Evolutionary conservation across 1,140 invertebrate species (phyloP).

Genomic region (Brachystomella parvula): DNA sequence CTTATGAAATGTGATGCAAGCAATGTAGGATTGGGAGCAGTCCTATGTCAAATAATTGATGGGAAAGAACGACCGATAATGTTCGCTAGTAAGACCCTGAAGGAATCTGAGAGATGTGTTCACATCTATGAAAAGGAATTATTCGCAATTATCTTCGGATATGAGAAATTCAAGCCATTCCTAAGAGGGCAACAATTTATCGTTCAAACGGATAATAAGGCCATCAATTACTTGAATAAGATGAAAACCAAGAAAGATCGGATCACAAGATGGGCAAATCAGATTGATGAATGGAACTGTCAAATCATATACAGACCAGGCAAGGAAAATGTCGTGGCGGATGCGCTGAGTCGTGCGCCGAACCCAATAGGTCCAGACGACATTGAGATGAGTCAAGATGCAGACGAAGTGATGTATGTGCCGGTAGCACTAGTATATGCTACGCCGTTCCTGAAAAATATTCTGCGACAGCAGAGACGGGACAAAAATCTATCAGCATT

Average conservation of each 20-base stretch:
- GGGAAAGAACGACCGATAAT: conserved; percentile 38
- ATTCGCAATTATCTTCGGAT: conserved; percentile 45
- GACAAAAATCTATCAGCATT: not conserved
- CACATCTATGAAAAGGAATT: conserved; percentile 1
- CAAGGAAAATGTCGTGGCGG: conserved; percentile 25
- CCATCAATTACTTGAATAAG: conserved; percentile 44
- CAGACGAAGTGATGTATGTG: not conserved
- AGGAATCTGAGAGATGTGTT: conserved; percentile 41
- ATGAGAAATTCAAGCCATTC: conserved; percentile 46
- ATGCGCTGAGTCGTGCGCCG: conserved; percentile 21
- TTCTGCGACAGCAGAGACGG: not conserved
- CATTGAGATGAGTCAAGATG: not conserved
- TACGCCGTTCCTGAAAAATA: no score
- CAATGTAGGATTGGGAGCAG: conserved; percentile 42
- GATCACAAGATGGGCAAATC: conserved; percentile 46
- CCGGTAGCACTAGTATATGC: not conserved
- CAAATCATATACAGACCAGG: conserved; percentile 35
- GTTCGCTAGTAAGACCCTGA: conserved; percentile 44
- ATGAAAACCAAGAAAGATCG: conserved; percentile 43
- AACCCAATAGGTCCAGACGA: not conserved
- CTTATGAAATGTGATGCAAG: conserved; percentile 46
- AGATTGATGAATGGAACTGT: conserved; percentile 43
- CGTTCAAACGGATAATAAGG: conserved; percentile 48
- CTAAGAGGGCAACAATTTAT: conserved; percentile 46
- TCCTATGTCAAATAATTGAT: conserved; percentile 41